Base-by-base conservation (phyloP, 2,888 invertebrate species). In the Machimus rusticus region DNA sequence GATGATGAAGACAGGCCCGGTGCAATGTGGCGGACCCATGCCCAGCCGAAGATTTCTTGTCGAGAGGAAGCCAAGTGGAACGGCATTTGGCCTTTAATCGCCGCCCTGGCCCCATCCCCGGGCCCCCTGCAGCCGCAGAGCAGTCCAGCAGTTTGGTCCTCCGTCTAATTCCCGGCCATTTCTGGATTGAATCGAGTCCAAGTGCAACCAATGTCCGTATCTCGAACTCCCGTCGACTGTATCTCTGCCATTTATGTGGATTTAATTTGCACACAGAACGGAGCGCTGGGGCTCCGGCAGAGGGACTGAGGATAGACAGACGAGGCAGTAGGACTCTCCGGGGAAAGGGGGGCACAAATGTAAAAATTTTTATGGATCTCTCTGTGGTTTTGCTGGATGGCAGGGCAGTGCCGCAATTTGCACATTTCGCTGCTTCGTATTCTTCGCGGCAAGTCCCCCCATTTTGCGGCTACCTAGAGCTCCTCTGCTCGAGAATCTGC, bases 61-160 rank as follows among this genome's bases (percentile, higher is more conserved):
- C 39, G 74, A 46, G 46, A 85, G 28, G 12, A 85, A 85, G 43
- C 85, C 85, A 74, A 85, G 85, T 85, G 85, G 85, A 85, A 85
- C 85, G 85, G 74, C 85, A 85, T 85, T 85, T 85, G 85, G 85
- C 85, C 85, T 85, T 74, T 85, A 85, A 85, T 85, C 79, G 82
- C 82, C n/a, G 74, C 74, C 74, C n/a, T 28, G 85, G 51, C 46
- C 74, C 43, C 74, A 2, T 34, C 46, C 19, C 23, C 43, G 5
- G 9, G 19, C 34, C 28, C 28, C 34, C 34, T 12, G 43, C 16
- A 16, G 31, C 51, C 28, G n/a, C 66, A 66, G 39, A 39, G 66
- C 66, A 39, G 34, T 12, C 51, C n/a, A n/a, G n/a, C n/a, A 57
- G n/a, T 12, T n/a, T 12, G 39, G 51, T 57, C 34, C 28, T 19